These are phyloP conservation scores for Actinia equina DNA, from an alignment of 64 coral and sea anemone species.

Conservation along the genomic window DNA sequence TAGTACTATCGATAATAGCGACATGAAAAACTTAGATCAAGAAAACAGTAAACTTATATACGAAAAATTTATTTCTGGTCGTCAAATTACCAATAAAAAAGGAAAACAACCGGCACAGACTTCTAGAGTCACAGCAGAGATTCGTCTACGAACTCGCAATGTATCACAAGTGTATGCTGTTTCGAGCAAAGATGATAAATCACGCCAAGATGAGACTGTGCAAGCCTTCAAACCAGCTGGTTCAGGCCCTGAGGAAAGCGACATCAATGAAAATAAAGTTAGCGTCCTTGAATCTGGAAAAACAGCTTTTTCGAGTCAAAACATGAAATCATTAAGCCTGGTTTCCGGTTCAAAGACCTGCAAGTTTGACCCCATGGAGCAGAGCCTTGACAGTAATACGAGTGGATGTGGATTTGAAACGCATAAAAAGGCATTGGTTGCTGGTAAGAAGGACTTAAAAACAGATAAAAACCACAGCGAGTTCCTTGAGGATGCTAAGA, in stretches of 20 bases:
- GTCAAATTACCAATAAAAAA: constrained; percentile 3
- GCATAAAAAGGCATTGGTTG: background rate
- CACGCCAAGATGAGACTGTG: background rate
- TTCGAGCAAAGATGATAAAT: background rate
- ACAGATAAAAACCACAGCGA: background rate
- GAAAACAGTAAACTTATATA: background rate
- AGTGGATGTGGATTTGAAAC: background rate
- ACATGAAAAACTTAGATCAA: background rate
- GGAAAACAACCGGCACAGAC: background rate
- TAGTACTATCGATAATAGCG: background rate
- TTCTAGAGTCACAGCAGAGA: background rate
- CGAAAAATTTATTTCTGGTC: background rate
- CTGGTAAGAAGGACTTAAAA: background rate
- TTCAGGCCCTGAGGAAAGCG: background rate
- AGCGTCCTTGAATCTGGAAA: background rate
- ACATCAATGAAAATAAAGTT: constrained; percentile 1
- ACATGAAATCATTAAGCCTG: background rate
- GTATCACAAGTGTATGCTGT: background rate
- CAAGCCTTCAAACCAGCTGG: background rate
- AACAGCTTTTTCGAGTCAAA: background rate
- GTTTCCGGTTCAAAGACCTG: background rate
- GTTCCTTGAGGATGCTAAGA: background rate
- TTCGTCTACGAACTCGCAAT: background rate
- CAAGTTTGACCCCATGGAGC: background rate
- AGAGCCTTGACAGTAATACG: background rate